Conservation (phyloP, 2,888 invertebrate genomes). For the Aphrophora alni region DNA sequence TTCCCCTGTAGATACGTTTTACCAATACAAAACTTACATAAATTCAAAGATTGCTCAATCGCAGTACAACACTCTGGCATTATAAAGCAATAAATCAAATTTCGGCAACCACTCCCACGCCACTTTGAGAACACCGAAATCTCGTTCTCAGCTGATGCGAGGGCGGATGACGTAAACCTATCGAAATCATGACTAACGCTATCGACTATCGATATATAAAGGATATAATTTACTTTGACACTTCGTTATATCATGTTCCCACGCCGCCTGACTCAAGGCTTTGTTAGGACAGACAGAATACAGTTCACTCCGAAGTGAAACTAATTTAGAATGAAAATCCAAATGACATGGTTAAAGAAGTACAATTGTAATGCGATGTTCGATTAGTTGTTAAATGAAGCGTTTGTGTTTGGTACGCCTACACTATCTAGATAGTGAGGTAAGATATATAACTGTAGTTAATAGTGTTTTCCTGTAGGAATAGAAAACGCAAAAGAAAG, state of each 20-base stretch:
- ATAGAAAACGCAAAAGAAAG: too few species aligned
- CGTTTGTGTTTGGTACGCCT: background rate
- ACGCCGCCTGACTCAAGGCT: too few species aligned
- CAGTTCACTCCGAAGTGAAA: background rate
- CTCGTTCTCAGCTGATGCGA: background rate
- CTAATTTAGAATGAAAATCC: background rate
- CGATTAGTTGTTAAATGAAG: background rate
- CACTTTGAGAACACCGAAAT: too few species aligned
- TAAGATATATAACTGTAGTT: too few species aligned
- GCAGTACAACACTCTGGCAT: background rate
- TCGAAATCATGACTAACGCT: background rate
- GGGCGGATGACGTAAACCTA: background rate
- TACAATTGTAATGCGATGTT: background rate
- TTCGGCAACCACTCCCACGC: background rate
- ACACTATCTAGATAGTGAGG: background rate
- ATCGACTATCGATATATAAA: background rate
- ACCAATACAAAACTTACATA: background rate
- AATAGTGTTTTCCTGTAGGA: too few species aligned
- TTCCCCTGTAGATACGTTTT: too few species aligned
- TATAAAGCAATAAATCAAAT: background rate
- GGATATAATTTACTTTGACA: slow-evolving; percentile 1
- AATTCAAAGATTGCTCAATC: background rate
- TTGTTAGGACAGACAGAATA: too few species aligned
- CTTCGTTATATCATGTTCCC: background rate
- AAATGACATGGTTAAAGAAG: background rate